Evolutionary conservation across 92 coral and sea anemone genomes (phyloP), one percentile per base, ranked within the genome.

Genomic region (Bergia puertoricense): DNA sequence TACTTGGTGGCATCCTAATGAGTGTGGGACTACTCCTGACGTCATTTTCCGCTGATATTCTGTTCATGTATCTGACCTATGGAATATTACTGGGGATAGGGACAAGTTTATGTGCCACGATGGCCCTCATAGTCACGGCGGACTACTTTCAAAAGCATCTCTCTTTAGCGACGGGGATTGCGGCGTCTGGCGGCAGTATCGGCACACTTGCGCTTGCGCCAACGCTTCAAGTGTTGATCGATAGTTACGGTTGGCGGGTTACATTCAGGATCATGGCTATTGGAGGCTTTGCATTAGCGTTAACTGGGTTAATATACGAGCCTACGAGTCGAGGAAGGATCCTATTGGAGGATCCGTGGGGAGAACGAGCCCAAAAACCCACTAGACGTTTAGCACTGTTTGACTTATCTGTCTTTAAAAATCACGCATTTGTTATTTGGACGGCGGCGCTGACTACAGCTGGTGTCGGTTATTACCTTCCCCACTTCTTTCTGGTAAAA

Each of bases 111-210:
- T 94, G 97, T 48, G 96, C 93, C 74, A 94, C 99, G 5, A 92
- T 96, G 94, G 98, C 97, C 2, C 88, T 95, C 40, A 94, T 93
- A 50, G 94, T 97, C 10, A 92, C 95, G 0, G 94, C 94, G 40
- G 95, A 96, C 36, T 95, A 96, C 77, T 97, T 97, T 82, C 97
- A 97, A 44, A 93, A 92, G 62, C 95, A 95, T 74, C 90, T 96
- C n/a, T 92, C 96, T 85, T 75, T 97, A 16, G 98, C 99, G 42
- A 97, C 98, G 18, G 99, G 99, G 10, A 91, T 97, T n/a, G 93
- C 95, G 5, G 98, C 98, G 0, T 95, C 99, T 1, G 99, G 99
- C 2, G 91, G 99, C 43, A 96, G 98, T 56, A 87, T 97, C 43
- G 99, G 99, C 14, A 96, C 98, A 10, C 91, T 97, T 11, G 89